Evolutionary conservation across 2,888 invertebrate species (phyloP).

Genomic region (Cantharis rustica): DNA sequence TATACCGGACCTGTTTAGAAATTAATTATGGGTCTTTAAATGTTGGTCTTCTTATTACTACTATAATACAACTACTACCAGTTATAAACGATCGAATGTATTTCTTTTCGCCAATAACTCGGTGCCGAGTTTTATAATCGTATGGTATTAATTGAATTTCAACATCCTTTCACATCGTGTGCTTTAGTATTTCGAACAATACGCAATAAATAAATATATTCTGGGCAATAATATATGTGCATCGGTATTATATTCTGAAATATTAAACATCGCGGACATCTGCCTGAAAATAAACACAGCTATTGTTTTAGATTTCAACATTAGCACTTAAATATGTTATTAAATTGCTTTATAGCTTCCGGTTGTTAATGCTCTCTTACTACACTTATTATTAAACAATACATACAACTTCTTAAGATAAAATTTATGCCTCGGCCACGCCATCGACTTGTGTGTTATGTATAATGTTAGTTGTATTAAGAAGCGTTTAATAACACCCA

Average conservation of each 20-base stretch:
- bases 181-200: slow-evolving; percentile 48
- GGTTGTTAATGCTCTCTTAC: slow-evolving; percentile 43
- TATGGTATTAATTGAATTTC: slow-evolving; percentile 43
- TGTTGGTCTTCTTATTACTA: background rate
- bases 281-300: slow-evolving; percentile 51
- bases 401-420: slow-evolving; percentile 32
- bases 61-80: background rate
- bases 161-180: slow-evolving; percentile 46
- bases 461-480: slow-evolving; percentile 39
- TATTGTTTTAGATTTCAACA: slow-evolving; percentile 55
- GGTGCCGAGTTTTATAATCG: slow-evolving; percentile 40
- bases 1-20: background rate
- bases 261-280: slow-evolving; percentile 50
- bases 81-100: slow-evolving; percentile 16
- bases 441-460: slow-evolving; percentile 40
- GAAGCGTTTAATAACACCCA: slow-evolving; percentile 22
- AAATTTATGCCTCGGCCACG: slow-evolving; percentile 54
- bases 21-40: background rate
- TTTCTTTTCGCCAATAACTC: background rate
- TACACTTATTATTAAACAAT: slow-evolving; percentile 44
- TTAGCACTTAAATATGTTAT: slow-evolving; percentile 56
- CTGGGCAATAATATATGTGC: slow-evolving; percentile 42
- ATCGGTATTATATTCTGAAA: slow-evolving; percentile 45
- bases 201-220: slow-evolving; percentile 51
- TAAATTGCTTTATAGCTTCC: slow-evolving; percentile 57